Percentiles rank a stretch among this genome's conserved stretches.
These are phyloP conservation scores for Drosophila mauritiana DNA, from an alignment of 1,140 invertebrate genomes.

Conservation along the genomic window DNA sequence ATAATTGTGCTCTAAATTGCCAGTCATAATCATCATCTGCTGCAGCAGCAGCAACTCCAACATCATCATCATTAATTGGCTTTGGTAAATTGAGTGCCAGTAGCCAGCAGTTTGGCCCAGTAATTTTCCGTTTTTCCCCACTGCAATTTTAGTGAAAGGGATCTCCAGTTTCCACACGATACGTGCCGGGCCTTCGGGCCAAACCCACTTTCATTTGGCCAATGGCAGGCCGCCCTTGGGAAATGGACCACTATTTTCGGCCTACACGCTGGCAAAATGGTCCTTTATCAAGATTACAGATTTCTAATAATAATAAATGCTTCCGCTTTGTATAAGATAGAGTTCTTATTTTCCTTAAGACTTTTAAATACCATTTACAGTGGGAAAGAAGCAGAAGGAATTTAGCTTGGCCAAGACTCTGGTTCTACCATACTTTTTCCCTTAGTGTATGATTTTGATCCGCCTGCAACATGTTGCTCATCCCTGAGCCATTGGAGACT, in stretches of 20 bases:
- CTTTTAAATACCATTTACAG: neutral
- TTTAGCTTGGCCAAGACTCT: neutral
- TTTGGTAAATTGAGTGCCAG: constrained; percentile 69
- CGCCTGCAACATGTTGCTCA: constrained; percentile 41
- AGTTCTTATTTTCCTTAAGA: neutral
- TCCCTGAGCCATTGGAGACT: constrained; percentile 25
- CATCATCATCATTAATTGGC: constrained; percentile 49
- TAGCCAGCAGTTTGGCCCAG: constrained; percentile 19
- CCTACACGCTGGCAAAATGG: constrained; percentile 8
- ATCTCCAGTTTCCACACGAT: constrained; percentile 57
- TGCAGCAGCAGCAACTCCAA: constrained; percentile 29
- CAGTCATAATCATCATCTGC: constrained; percentile 65
- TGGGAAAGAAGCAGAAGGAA: too few species aligned
- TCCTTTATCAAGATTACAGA: neutral
- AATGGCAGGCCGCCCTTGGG: constrained; percentile 26
- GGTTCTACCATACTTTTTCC: neutral
- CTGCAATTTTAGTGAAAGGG: constrained; percentile 60
- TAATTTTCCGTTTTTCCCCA: constrained; percentile 67
- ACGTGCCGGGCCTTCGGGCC: constrained; percentile 31
- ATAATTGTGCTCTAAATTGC: constrained; percentile 77
- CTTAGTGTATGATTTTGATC: constrained; percentile 6
- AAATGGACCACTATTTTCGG: constrained; percentile 21
- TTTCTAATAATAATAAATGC: too few species aligned
- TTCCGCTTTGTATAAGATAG: too few species aligned
- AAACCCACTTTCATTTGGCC: constrained; percentile 37